These are phyloP conservation scores for Tetramorium bicarinatum DNA, from an alignment of 2,888 invertebrate species.

Conservation along the genomic window DNA sequence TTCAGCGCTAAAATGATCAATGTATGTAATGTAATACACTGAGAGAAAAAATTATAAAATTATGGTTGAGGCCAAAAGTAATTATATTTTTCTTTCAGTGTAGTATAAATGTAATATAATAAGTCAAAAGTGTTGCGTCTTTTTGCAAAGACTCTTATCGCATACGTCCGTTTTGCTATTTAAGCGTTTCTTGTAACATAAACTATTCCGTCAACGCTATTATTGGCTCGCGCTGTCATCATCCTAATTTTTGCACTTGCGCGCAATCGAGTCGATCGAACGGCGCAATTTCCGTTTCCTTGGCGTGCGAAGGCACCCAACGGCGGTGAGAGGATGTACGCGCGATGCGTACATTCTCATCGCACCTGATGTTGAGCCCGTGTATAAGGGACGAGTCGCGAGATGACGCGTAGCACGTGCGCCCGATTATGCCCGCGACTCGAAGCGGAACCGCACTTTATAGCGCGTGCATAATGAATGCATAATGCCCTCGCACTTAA, in stretches of 20 bases:
- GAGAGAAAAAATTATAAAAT: too few species aligned
- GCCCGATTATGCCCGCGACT: constrained; percentile 28
- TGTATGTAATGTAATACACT: too few species aligned
- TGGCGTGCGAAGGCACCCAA: not conserved
- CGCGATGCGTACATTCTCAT: constrained; percentile 16
- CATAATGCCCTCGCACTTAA: constrained; percentile 27
- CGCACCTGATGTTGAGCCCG: not conserved
- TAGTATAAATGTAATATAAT: too few species aligned
- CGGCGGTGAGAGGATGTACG: not conserved
- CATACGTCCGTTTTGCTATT: not conserved
- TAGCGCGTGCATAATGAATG: constrained; percentile 36
- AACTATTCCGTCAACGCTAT: constrained; percentile 33
- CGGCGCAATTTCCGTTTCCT: not conserved
- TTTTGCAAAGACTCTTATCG: not conserved
- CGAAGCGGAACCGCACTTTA: constrained; percentile 43
- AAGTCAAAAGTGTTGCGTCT: not conserved
- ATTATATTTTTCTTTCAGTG: too few species aligned
- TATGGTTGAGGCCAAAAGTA: too few species aligned
- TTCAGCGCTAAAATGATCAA: not conserved
- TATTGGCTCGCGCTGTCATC: constrained; percentile 12
- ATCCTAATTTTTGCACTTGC: not conserved
- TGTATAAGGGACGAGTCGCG: too few species aligned
- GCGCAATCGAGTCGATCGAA: not conserved
- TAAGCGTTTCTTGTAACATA: not conserved
- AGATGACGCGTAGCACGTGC: constrained; percentile 27